Percentiles rank a stretch among this genome's conserved stretches.
These are phyloP conservation scores for Drosophila mojavensis DNA, from an alignment of 1,140 invertebrate species.

Conservation along the genomic window DNA sequence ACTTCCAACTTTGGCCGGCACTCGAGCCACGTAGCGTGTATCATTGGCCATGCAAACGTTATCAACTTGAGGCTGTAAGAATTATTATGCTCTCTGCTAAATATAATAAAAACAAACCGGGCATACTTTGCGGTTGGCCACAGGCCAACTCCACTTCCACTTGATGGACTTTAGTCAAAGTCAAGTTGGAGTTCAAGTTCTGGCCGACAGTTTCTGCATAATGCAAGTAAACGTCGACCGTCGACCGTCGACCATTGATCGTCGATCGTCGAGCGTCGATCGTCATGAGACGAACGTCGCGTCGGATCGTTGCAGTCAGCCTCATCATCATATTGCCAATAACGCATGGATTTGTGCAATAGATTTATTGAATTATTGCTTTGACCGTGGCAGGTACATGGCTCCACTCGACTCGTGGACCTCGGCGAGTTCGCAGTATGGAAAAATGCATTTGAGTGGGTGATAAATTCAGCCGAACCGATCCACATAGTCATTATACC, in stretches of 20 bases:
- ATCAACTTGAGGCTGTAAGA: slow-evolving; percentile 73
- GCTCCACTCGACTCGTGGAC: slow-evolving; percentile 54
- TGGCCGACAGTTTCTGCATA: slow-evolving; percentile 57
- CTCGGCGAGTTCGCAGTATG: slow-evolving; percentile 34
- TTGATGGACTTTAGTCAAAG: slow-evolving; percentile 83
- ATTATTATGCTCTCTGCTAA: slow-evolving; percentile 83
- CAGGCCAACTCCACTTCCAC: slow-evolving; percentile 63
- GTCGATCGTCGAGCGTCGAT: slow-evolving; percentile 34
- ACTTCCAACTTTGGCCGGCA: slow-evolving; percentile 1
- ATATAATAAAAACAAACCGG: slow-evolving; percentile 82
- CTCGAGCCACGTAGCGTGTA: slow-evolving; percentile 25
- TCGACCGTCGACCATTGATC: slow-evolving; percentile 24
- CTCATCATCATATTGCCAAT: slow-evolving; percentile 83
- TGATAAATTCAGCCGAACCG: slow-evolving; percentile 75
- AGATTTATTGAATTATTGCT: slow-evolving; percentile 84
- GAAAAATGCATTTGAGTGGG: slow-evolving; percentile 80
- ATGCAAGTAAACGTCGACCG: slow-evolving; percentile 49
- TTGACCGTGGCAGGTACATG: slow-evolving; percentile 81
- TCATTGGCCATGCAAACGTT: slow-evolving; percentile 63
- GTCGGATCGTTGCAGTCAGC: slow-evolving; percentile 51
- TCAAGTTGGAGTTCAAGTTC: slow-evolving; percentile 81
- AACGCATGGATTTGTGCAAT: slow-evolving; percentile 78
- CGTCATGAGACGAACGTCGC: slow-evolving; percentile 4
- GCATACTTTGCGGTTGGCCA: slow-evolving; percentile 54
- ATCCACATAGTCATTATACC: slow-evolving; percentile 63